Evolutionary conservation across 2,888 invertebrate species (phyloP), one percentile per base, ranked within the genome.

Genomic region (Poecilus cupreus): DNA sequence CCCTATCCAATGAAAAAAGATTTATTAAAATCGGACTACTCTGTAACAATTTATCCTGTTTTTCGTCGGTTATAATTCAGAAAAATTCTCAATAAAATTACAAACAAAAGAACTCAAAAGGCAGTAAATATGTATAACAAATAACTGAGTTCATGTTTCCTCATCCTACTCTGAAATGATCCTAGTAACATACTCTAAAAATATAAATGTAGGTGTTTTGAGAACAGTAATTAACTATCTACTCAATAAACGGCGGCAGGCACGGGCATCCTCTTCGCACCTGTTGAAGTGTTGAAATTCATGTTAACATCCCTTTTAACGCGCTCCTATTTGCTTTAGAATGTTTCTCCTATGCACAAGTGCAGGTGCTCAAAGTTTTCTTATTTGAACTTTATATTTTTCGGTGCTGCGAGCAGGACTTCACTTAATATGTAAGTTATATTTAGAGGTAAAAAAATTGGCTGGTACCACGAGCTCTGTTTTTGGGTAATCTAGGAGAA

Each of bases 201-300:
- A 39, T 74, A 18, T 13, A 51, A 57, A n/a, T 32, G 64, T 68
- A 68, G 64, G 32, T 68, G 18, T 68, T 37, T 37, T 32, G 32
- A 68, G 64, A 6, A 37, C 16, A n/a, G 16, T 80, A 72, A 80
- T 80, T 80, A 80, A 72, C 60, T 51, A 72, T 46, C 72, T 54
- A 72, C 72, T 80, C 80, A 72, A 80, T 80, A 80, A 72, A 54
- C 24, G 70, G 80, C 37, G 70, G 72, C 72, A 72, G 80, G 80
- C 39, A 80, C 80, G 43, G 72, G 37, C 80, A 79, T 51, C 57
- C 80, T 43, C 57, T 80, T 80, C 37, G 32, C 72, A 80, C 80
- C 80, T 80, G 80, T 80, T 80, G 80, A 80, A 57, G 80, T 80
- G 80, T 80, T 72, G 54, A 64, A 80, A 72, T 54, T 72, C 46